Evolutionary conservation across 37 sponge, comb jelly and placozoan genomes (phyloP).

Genomic region (Haliclona indistincta): DNA sequence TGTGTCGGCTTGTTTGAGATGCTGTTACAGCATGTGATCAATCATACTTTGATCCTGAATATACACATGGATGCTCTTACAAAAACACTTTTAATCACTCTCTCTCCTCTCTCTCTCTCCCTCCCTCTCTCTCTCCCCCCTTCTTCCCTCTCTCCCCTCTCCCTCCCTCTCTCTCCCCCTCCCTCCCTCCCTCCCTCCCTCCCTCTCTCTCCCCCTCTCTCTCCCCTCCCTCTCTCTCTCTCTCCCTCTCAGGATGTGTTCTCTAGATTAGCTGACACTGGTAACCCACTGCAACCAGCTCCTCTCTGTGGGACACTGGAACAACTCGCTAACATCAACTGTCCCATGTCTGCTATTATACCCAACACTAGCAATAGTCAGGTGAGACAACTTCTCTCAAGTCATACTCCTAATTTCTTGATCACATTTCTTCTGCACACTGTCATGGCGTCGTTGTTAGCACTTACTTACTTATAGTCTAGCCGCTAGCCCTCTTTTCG

Average conservation of each 20-base stretch:
- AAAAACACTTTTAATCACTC: constrained; percentile 4
- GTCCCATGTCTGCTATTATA: constrained; percentile 17
- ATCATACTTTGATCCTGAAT: background rate
- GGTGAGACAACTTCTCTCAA: background rate
- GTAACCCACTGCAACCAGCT: background rate
- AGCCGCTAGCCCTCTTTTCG: too few species aligned
- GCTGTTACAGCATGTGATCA: background rate
- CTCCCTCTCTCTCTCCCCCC: background rate
- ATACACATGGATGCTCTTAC: constrained; percentile 16
- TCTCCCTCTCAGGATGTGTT: constrained; percentile 6
- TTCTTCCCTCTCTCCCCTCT: background rate
- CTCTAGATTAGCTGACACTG: background rate
- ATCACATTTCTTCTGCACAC: background rate
- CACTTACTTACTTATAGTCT: too few species aligned
- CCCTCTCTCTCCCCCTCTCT: constrained; percentile 11
- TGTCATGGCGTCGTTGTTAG: background rate
- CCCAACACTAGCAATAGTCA: background rate
- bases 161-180: background rate
- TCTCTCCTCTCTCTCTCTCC: background rate
- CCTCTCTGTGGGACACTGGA: constrained; percentile 42
- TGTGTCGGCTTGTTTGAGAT: background rate
- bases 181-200: constrained; percentile 10
- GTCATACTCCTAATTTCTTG: background rate
- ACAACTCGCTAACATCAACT: constrained; percentile 26
- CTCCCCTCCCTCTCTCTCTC: background rate